A percentile compares a stretch with the other conserved stretches of the same genome.
These are phyloP conservation scores for Cyclophora albipunctata DNA, from an alignment of 2,888 invertebrate genomes.

Conservation along the genomic window DNA sequence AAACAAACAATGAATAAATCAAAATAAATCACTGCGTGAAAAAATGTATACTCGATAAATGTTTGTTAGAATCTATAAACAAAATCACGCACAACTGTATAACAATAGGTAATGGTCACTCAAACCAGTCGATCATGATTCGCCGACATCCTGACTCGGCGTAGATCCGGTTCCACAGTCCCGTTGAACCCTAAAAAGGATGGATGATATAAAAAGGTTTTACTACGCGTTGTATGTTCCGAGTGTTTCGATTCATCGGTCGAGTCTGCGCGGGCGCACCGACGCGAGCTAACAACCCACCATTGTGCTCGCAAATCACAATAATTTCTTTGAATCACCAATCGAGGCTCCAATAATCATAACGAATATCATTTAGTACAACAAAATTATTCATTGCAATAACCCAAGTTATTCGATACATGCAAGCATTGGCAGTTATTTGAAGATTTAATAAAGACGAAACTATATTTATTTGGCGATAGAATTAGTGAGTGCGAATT, in stretches of 20 bases:
- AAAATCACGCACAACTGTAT: too few relatives aligned
- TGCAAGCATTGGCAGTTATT: too few relatives aligned
- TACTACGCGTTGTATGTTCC: conserved; percentile 24
- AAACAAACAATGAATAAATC: too few relatives aligned
- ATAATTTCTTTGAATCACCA: conserved; percentile 1
- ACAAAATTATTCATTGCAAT: too few relatives aligned
- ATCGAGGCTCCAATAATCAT: neutral
- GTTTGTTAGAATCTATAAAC: too few relatives aligned
- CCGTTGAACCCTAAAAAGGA: conserved; percentile 49
- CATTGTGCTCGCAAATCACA: conserved; percentile 13
- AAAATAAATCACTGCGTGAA: too few relatives aligned
- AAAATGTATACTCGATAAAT: too few relatives aligned
- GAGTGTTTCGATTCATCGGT: conserved; percentile 42
- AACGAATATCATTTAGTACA: neutral
- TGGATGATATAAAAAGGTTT: conserved; percentile 34
- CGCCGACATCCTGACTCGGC: neutral
- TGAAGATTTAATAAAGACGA: too few relatives aligned
- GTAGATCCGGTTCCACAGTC: conserved; percentile 24
- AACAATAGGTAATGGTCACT: too few relatives aligned
- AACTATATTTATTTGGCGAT: too few relatives aligned
- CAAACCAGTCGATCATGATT: neutral
- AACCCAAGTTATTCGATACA: too few relatives aligned
- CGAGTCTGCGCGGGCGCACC: conserved; percentile 25
- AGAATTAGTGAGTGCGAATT: too few relatives aligned
- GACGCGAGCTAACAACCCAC: conserved; percentile 17